phyloP scores from a whole-genome alignment of 2,888 invertebrate genomes.

The Cinara cedri region DNA sequence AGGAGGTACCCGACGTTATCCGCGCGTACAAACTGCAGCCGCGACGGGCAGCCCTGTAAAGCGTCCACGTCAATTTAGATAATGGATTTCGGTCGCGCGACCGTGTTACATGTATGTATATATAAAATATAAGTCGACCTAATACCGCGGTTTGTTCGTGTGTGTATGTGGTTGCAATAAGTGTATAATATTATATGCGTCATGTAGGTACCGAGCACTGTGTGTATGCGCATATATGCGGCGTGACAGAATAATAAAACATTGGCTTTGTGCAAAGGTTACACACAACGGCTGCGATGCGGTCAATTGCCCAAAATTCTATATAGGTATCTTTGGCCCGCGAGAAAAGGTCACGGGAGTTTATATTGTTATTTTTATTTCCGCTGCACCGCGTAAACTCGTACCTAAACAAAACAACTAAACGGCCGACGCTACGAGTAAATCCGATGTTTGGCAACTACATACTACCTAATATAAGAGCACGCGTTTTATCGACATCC shows the following conservation, averaged over 20 bases:
- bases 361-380: background rate
- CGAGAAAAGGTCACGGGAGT: constrained; percentile 9
- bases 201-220: background rate
- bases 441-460: too few relatives aligned
- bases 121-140: background rate
- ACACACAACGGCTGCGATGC: background rate
- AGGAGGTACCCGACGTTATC: too few relatives aligned
- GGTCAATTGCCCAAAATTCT: background rate
- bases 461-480: too few relatives aligned
- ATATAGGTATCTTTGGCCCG: background rate
- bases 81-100: background rate
- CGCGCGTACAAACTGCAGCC: too few relatives aligned
- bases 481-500: too few relatives aligned
- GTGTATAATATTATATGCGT: too few relatives aligned
- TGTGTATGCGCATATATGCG: too few relatives aligned
- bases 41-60: background rate
- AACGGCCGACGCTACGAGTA: too few relatives aligned
- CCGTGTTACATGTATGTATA: background rate
- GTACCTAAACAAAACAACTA: background rate
- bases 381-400: background rate
- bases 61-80: constrained; percentile 19
- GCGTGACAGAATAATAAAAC: constrained; percentile 21
- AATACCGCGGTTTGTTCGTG: background rate
- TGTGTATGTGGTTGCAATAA: background rate
- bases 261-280: constrained; percentile 22